Evolutionary conservation across 2,888 invertebrate species (phyloP).

Genomic region (Drosophila mulleri): DNA sequence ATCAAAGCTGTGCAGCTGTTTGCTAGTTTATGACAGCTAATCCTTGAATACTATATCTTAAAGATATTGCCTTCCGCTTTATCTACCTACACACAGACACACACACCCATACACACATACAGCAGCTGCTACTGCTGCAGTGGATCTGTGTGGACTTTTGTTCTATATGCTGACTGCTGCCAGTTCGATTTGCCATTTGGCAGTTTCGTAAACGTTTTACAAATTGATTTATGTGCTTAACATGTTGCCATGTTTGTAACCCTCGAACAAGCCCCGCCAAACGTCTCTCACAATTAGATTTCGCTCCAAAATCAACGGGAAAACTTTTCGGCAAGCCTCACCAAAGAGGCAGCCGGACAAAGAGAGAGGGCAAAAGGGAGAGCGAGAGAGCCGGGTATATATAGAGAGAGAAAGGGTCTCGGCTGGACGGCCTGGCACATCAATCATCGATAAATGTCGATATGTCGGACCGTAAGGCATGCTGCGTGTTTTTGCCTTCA

Average conservation of each 20-base stretch:
- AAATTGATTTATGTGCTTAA: slow-evolving; percentile 82
- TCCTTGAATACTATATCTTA: slow-evolving; percentile 59
- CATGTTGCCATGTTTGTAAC: slow-evolving; percentile 61
- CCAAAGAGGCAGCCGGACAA: slow-evolving; percentile 2
- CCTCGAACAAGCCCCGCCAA: slow-evolving; percentile 24
- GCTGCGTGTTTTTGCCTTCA: slow-evolving; percentile 40
- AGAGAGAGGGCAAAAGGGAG: background rate
- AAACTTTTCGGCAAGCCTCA: slow-evolving; percentile 57
- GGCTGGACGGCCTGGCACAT: slow-evolving; percentile 48
- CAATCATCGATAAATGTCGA: slow-evolving; percentile 80
- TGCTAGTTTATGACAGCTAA: slow-evolving; percentile 74
- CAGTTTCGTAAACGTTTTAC: slow-evolving; percentile 78
- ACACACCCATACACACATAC: slow-evolving; percentile 1
- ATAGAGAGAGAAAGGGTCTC: background rate
- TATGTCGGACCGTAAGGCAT: slow-evolving; percentile 49
- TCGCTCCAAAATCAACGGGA: slow-evolving; percentile 68
- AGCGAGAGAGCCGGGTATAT: background rate
- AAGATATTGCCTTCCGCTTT: slow-evolving; percentile 58
- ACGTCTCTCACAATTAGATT: slow-evolving; percentile 76
- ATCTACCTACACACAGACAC: slow-evolving; percentile 23
- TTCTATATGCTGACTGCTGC: slow-evolving; percentile 50
- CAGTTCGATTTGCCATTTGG: slow-evolving; percentile 70
- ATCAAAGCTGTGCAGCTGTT: slow-evolving; percentile 72
- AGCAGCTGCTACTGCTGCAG: background rate
- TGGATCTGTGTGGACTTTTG: slow-evolving; percentile 14